phyloP scores from a whole-genome alignment of 2,888 invertebrate genomes.

The Cryptocephalus primarius region DNA sequence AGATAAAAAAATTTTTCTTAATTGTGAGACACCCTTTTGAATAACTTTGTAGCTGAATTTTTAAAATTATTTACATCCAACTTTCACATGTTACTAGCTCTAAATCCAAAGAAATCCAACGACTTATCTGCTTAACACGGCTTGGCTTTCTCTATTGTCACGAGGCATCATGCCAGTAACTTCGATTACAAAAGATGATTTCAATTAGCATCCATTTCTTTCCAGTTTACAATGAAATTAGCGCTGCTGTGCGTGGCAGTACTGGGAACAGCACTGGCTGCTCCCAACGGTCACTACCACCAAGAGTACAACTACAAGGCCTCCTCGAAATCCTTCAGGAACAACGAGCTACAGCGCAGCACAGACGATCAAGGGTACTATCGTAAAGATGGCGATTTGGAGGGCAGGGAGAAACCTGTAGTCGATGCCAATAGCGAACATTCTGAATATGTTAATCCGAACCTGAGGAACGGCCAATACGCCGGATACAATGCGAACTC shows the following conservation, averaged over 20 bases:
- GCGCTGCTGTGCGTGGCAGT: constrained; percentile 15
- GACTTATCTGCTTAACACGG: too few relatives aligned
- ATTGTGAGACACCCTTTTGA: too few relatives aligned
- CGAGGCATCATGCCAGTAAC: too few relatives aligned
- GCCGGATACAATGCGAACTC: constrained; percentile 4
- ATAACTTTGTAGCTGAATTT: too few relatives aligned
- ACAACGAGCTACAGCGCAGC: constrained; percentile 34
- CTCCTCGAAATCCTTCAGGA: constrained; percentile 30
- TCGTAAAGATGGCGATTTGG: constrained; percentile 32
- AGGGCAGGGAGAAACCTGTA: constrained; percentile 27
- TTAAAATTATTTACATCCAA: too few relatives aligned
- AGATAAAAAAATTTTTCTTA: too few relatives aligned
- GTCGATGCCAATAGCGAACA: constrained; percentile 32
- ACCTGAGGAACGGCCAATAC: constrained; percentile 11
- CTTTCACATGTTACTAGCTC: too few relatives aligned
- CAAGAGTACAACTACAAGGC: constrained; percentile 34
- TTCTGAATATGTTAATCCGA: constrained; percentile 33
- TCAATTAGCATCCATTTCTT: not conserved
- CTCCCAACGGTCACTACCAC: constrained; percentile 31
- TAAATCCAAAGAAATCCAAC: too few relatives aligned
- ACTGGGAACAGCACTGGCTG: constrained; percentile 13
- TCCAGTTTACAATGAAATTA: constrained; percentile 14
- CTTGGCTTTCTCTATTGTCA: too few relatives aligned
- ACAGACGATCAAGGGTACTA: constrained; percentile 34
- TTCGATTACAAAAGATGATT: too few relatives aligned